Conservation (phyloP, 2,113 vertebrate species). For the Megalops atlanticus region DNA sequence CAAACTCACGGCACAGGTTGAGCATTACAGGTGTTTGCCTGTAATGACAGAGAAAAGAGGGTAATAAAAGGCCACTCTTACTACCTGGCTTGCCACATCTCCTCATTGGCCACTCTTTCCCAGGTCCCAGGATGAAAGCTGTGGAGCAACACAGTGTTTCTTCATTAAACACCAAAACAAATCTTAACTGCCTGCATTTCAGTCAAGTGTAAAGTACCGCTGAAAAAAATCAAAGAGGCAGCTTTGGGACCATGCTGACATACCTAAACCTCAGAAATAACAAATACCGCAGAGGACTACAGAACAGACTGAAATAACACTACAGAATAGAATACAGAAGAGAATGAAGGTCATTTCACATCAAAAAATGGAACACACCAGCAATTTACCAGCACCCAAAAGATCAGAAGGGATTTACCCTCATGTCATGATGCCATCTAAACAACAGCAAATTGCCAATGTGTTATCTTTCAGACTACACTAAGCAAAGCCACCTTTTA, state of each 20-base stretch:
- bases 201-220: too few relatives aligned
- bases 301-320: too few relatives aligned
- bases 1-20: slow-evolving; percentile 55
- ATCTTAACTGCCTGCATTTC: too few relatives aligned
- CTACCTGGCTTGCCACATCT: slow-evolving; percentile 99
- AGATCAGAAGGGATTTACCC: too few relatives aligned
- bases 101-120: slow-evolving; percentile 95
- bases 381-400: too few relatives aligned
- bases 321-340: too few relatives aligned
- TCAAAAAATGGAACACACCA: too few relatives aligned
- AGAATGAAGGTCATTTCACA: too few relatives aligned
- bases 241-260: background rate
- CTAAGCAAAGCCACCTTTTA: too few relatives aligned
- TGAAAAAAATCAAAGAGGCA: background rate
- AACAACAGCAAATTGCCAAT: too few relatives aligned
- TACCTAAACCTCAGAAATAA: background rate
- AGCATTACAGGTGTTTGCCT: slow-evolving; percentile 63
- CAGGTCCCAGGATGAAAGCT: slow-evolving; percentile 90
- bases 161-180: background rate
- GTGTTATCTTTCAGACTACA: too few relatives aligned
- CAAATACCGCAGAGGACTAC: background rate
- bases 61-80: background rate
- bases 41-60: slow-evolving; percentile 1
- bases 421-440: too few relatives aligned
- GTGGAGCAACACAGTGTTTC: slow-evolving; percentile 32